A percentile compares a stretch with the other conserved stretches of the same genome.
Conservation (phyloP, 1,140 invertebrate genomes). For the Mercenaria mercenaria region DNA sequence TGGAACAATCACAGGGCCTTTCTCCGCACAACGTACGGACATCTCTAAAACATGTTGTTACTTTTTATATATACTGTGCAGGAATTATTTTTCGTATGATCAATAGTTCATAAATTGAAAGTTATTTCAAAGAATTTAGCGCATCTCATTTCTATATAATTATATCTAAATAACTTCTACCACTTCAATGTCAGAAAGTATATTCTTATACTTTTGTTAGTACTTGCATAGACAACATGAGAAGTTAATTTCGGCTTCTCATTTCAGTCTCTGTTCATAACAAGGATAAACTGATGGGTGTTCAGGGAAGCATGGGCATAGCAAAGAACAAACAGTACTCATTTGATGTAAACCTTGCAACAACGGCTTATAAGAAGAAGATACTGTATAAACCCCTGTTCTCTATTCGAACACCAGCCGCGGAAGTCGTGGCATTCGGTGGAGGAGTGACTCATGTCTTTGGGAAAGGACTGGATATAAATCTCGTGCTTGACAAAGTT, state of each 20-base stretch:
- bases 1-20: slow-evolving; percentile 60
- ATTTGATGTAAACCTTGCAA: slow-evolving; percentile 59
- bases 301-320: slow-evolving; percentile 13
- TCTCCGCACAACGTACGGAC: slow-evolving; percentile 63
- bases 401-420: slow-evolving; percentile 62
- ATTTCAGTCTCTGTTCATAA: slow-evolving; percentile 43
- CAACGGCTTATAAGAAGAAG: slow-evolving; percentile 50
- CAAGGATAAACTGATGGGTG: background rate
- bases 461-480: slow-evolving; percentile 43
- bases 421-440: slow-evolving; percentile 67
- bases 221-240: too few species aligned
- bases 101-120: too few species aligned
- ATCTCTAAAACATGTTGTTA: too few species aligned
- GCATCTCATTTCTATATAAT: too few species aligned
- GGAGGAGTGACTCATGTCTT: slow-evolving; percentile 53
- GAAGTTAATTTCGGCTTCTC: too few species aligned
- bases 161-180: too few species aligned
- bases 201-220: too few species aligned
- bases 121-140: too few species aligned
- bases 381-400: slow-evolving; percentile 59
- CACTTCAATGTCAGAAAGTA: too few species aligned
- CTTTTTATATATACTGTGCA: too few species aligned
- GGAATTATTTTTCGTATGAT: too few species aligned
- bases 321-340: slow-evolving; percentile 63
- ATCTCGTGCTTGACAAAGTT: slow-evolving; percentile 49